Percentiles rank a stretch among this genome's conserved stretches.
Conservation (phyloP, 2,888 invertebrate species). For the Apoderus coryli region DNA sequence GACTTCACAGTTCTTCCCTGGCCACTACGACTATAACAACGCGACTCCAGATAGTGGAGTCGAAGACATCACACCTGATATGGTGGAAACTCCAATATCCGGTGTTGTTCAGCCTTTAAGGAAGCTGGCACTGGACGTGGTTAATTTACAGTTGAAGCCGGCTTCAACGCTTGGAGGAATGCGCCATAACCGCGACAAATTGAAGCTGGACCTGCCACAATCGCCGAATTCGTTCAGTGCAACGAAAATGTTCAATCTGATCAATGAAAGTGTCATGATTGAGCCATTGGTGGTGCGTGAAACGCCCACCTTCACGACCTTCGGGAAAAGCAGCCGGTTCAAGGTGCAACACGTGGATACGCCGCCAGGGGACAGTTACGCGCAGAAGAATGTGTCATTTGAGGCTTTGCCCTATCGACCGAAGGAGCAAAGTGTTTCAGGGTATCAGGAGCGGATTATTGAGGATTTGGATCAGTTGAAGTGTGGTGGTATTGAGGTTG, state of each 20-base stretch:
- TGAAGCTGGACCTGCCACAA: slow-evolving; percentile 54
- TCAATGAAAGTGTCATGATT: slow-evolving; percentile 27
- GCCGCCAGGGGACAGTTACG: slow-evolving; percentile 23
- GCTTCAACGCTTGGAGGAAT: slow-evolving; percentile 45
- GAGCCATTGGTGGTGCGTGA: slow-evolving; percentile 36
- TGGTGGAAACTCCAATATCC: slow-evolving; percentile 12
- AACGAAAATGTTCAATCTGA: slow-evolving; percentile 26
- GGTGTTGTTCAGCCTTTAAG: slow-evolving; percentile 24
- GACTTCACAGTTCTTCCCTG: slow-evolving; percentile 59
- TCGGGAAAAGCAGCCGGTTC: slow-evolving; percentile 39
- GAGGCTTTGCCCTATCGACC: slow-evolving; percentile 32
- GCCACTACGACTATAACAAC: slow-evolving; percentile 33
- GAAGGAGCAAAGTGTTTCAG: slow-evolving; percentile 1
- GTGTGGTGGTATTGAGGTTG: slow-evolving; percentile 18
- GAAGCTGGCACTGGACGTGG: slow-evolving; percentile 25
- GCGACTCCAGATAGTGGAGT: slow-evolving; percentile 48
- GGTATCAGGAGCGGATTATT: slow-evolving; percentile 1
- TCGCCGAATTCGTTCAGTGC: slow-evolving; percentile 36
- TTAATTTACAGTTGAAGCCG: slow-evolving; percentile 21
- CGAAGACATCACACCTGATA: slow-evolving; percentile 43
- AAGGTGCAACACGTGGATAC: slow-evolving; percentile 33
- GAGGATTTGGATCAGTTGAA: slow-evolving; percentile 7
- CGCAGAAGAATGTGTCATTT: slow-evolving; percentile 29
- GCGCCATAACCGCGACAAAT: slow-evolving; percentile 53
- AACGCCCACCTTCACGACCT: slow-evolving; percentile 42